Evolutionary conservation across 2,113 vertebrate genomes (phyloP).

Genomic region (Aegypius monachus): DNA sequence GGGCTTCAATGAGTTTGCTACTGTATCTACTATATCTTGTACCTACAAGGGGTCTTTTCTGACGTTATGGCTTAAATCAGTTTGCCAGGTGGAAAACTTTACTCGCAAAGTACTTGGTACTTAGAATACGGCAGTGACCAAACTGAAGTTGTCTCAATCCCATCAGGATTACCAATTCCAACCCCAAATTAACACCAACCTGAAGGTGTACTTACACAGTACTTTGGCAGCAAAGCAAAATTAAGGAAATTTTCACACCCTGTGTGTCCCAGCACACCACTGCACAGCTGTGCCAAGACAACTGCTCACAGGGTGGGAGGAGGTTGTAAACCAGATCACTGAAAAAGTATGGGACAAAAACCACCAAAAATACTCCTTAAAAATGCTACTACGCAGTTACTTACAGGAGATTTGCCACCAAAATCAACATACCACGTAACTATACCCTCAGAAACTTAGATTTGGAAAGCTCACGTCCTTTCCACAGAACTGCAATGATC

Average conservation of each 20-base stretch:
- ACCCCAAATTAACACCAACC: not conserved
- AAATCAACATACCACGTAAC: not conserved
- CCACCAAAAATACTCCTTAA: not conserved
- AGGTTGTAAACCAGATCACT: not conserved
- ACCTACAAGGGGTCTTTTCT: not conserved
- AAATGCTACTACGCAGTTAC: not conserved
- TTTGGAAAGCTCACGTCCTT: conserved; percentile 3
- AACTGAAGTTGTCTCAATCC: not conserved
- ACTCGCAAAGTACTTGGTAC: not conserved
- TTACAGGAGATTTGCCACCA: not conserved
- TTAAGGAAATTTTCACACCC: not conserved
- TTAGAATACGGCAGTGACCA: not conserved
- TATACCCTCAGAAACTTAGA: not conserved
- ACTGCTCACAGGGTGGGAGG: not conserved
- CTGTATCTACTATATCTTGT: not conserved
- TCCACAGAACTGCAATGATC: not conserved
- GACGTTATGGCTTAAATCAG: not conserved
- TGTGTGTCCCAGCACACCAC: not conserved
- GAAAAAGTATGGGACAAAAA: not conserved
- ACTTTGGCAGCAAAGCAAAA: not conserved
- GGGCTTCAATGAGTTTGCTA: not conserved
- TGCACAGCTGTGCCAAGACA: not conserved
- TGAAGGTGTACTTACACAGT: not conserved
- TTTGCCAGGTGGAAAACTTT: not conserved
- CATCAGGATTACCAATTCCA: not conserved